Percentiles rank a stretch among this genome's conserved stretches.
These are phyloP conservation scores for Tenualosa ilisha DNA, from an alignment of 2,797 vertebrate species.

Conservation along the genomic window DNA sequence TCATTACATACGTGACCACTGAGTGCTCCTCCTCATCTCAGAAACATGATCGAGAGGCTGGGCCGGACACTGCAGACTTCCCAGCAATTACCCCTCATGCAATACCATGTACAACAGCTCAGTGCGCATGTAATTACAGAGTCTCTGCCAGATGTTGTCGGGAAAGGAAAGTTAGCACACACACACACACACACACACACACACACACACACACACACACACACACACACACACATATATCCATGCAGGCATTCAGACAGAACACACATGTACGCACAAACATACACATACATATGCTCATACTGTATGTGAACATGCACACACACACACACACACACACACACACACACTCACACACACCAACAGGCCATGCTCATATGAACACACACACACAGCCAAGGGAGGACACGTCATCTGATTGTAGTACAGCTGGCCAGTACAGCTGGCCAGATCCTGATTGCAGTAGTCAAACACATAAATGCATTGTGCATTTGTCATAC, in stretches of 20 bases:
- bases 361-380: background rate
- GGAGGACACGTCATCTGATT: background rate
- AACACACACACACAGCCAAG: background rate
- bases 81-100: background rate
- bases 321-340: background rate
- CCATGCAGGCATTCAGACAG: too few relatives aligned
- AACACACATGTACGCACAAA: too few relatives aligned
- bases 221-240: background rate
- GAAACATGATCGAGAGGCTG: background rate
- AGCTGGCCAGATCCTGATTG: too few relatives aligned
- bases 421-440: too few relatives aligned
- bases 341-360: conserved; percentile 2
- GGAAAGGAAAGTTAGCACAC: background rate
- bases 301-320: background rate
- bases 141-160: background rate
- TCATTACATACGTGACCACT: too few relatives aligned
- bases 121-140: background rate
- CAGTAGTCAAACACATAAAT: too few relatives aligned
- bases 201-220: background rate
- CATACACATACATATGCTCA: too few relatives aligned
- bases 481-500: too few relatives aligned
- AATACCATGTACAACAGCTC: background rate
- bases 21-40: background rate
- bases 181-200: background rate
- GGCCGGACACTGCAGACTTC: background rate